Base-by-base conservation (phyloP, 2,797 vertebrate species). In the Labroides dimidiatus region DNA sequence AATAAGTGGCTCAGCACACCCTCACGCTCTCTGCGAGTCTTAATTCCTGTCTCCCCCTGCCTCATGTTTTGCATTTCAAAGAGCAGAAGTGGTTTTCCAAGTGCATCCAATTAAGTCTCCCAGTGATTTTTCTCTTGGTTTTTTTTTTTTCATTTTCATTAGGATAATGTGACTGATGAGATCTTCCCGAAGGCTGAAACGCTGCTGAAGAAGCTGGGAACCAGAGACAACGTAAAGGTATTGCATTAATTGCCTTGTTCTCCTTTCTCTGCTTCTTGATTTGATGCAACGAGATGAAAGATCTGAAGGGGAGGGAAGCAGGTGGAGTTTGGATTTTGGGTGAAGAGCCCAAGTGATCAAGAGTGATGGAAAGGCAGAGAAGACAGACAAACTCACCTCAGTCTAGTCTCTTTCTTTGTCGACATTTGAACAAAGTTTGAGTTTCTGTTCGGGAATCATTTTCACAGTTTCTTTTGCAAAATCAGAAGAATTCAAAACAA, bases 161-260 rank as follows among this genome's bases (percentile, higher is more conserved):
- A 99, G 97, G 94, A 91, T 65, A 94, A 96, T 64, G 89, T 95
- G 77, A 95, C 95, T 24, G 94, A 97, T 78, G 88, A 94, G 39
- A 93, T 97, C 78, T 89, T 97, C 63, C 94, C 89, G 76, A 95
- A 84, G 51, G 87, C 95, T 50, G 93, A 93, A 78, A 91, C 75
- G 43, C 89, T 99, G 75, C 93, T 99, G 92, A 95, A 94, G 78
- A 95, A 95, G 52, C 84, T 99, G 71, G 97, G 96, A 79, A 96
- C 95, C 20, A 96, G 93, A 84, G 93, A 96, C 85, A 98, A 98
- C 0, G 92, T 98, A 24, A 99, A 99, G 96, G 98, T 99, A 96
- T 79, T 24, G 11, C n/a, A 61, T 66, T 77, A 72, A 82, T 76
- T 70, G 20, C 42, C 0, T 0, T 23, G n/a, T 51, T 13, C 41